Percentiles rank a stretch among this genome's conserved stretches.
Evolutionary conservation across 2,797 vertebrate genomes (phyloP).

Genomic region (Microchirus variegatus): DNA sequence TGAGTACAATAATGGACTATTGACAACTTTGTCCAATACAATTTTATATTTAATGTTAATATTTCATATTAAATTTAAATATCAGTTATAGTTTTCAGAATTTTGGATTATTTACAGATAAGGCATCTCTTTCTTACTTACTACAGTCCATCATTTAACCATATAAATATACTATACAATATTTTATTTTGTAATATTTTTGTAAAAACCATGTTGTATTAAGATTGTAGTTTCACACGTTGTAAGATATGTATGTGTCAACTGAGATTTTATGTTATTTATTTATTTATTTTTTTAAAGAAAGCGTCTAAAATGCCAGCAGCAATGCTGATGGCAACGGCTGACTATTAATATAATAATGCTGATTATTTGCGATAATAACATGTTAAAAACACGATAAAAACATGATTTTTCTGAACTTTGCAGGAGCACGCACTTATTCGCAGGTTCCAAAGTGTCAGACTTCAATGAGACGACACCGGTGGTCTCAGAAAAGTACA

Average conservation of each 20-base stretch:
- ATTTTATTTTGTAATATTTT: no score
- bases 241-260: conserved; percentile 4
- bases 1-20: no score
- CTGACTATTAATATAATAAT: conserved; percentile 25
- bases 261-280: conserved; percentile 5
- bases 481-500: conserved; percentile 28
- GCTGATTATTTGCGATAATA: conserved; percentile 33
- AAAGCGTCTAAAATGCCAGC: conserved; percentile 17
- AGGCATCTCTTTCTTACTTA: no score
- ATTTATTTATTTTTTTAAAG: conserved; percentile 6
- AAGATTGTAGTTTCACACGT: not conserved
- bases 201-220: no score
- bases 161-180: no score
- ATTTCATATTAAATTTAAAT: no score
- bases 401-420: not conserved
- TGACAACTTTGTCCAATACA: no score
- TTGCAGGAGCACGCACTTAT: conserved; percentile 11
- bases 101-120: no score
- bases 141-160: no score
- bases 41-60: no score
- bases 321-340: conserved; percentile 22
- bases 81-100: no score
- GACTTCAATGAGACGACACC: conserved; percentile 1
- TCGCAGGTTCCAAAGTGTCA: conserved; percentile 6
- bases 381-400: not conserved